Percentiles rank a stretch among this genome's conserved stretches.
These are phyloP conservation scores for Chionis minor DNA, from an alignment of 2,113 vertebrate species.

Conservation along the genomic window DNA sequence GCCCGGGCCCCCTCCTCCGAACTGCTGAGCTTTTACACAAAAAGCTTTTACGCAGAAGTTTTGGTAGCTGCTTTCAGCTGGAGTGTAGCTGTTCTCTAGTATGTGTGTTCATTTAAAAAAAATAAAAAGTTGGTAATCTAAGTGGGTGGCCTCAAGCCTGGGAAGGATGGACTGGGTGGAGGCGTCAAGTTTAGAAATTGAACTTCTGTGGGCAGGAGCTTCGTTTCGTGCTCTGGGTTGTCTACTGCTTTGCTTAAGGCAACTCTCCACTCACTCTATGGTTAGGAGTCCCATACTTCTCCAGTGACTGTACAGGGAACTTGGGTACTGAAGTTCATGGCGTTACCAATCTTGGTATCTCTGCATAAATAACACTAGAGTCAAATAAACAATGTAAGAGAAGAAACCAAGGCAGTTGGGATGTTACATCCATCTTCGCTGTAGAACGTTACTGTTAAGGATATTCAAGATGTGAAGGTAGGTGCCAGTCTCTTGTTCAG, in stretches of 20 bases:
- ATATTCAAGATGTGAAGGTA: not conserved
- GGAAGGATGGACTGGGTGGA: not conserved
- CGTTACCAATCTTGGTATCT: not conserved
- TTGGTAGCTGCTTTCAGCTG: not conserved
- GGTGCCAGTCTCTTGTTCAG: not conserved
- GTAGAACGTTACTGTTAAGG: rapidly evolving
- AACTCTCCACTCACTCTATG: rapidly evolving
- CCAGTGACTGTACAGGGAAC: not conserved
- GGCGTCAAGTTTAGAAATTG: not conserved
- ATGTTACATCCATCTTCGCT: not conserved
- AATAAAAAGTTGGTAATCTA: rapidly evolving
- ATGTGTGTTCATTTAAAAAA: rapidly evolving
- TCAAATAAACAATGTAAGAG: not conserved
- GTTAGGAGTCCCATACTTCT: not conserved
- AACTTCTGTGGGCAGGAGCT: not conserved
- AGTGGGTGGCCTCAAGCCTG: not conserved
- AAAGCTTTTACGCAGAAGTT: not conserved
- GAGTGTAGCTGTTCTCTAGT: not conserved
- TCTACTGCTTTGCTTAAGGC: not conserved
- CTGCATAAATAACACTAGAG: not conserved
- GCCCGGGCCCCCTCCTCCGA: not conserved
- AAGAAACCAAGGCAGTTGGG: not conserved
- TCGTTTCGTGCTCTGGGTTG: not conserved
- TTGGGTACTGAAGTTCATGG: not conserved
- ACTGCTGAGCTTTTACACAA: not conserved